phyloP scores from a whole-genome alignment of 2,797 vertebrate species.

The Scarus forsteni region DNA sequence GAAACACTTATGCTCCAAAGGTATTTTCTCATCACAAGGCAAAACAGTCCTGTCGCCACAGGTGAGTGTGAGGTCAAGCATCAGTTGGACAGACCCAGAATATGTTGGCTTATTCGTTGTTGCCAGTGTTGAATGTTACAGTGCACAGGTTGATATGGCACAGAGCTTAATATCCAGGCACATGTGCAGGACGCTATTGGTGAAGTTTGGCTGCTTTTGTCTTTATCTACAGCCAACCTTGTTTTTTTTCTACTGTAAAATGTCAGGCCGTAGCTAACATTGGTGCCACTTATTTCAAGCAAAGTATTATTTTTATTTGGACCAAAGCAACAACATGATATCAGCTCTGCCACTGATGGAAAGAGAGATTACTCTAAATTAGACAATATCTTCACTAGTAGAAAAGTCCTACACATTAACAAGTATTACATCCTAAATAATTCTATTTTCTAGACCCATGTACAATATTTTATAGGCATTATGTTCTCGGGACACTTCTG shows the following conservation, averaged over 20 bases:
- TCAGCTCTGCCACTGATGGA: conserved; percentile 65
- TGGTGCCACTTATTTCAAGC: conserved; percentile 63
- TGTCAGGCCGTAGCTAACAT: conserved; percentile 62
- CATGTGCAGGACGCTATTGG: conserved; percentile 68
- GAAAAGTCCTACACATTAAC: conserved; percentile 81
- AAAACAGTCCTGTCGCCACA: conserved; percentile 79
- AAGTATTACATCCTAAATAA: conserved; percentile 82
- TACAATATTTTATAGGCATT: conserved; percentile 80
- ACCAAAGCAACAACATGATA: conserved; percentile 72
- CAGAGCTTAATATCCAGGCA: conserved; percentile 70
- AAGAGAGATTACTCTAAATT: conserved; percentile 71
- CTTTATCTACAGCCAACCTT: conserved; percentile 44
- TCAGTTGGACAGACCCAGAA: conserved; percentile 48
- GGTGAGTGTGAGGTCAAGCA: conserved; percentile 65
- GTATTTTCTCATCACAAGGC: conserved; percentile 79
- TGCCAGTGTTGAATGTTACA: conserved; percentile 60
- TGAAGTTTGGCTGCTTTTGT: conserved; percentile 52
- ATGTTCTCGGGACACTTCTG: conserved; percentile 66
- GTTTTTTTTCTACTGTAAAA: conserved; percentile 47
- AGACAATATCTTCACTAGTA: conserved; percentile 75
- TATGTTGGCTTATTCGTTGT: conserved; percentile 61
- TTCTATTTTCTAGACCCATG: conserved; percentile 76
- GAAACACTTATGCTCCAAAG: conserved; percentile 55
- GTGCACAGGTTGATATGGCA: conserved; percentile 77
- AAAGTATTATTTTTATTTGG: conserved; percentile 59